Evolutionary conservation across 2,797 vertebrate genomes (phyloP).

Genomic region (Meda fulgida): DNA sequence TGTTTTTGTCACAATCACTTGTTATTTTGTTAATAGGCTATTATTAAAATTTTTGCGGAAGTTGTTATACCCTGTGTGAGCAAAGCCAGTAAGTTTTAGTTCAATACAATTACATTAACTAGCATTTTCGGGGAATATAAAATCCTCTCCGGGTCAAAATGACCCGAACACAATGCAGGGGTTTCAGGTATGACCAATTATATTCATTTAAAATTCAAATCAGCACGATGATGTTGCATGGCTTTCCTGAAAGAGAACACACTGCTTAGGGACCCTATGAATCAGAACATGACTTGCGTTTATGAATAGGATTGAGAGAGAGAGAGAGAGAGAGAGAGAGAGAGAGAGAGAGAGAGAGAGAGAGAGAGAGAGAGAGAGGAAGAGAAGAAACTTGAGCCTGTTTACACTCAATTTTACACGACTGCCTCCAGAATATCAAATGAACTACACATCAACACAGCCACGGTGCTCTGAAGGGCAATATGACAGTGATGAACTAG

Average conservation of each 20-base stretch:
- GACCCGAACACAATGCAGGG: background rate
- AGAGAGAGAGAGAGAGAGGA: background rate
- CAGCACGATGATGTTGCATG: no score
- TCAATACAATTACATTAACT: background rate
- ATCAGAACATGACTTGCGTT: no score
- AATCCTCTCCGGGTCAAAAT: background rate
- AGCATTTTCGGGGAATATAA: background rate
- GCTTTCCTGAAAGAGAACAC: no score
- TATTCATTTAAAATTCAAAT: no score
- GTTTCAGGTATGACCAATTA: no score
- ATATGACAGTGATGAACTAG: slow-evolving; percentile 10
- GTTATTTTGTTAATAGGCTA: no score
- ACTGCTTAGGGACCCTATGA: background rate
- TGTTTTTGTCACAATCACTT: no score
- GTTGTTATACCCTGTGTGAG: background rate
- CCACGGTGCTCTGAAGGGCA: background rate
- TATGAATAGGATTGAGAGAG: background rate
- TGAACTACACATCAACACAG: background rate
- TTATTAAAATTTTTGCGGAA: background rate
- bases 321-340: background rate
- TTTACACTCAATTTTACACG: background rate
- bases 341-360: background rate
- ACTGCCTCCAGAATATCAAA: background rate
- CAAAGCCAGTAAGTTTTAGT: background rate
- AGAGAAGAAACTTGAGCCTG: background rate